A percentile compares a stretch with the other conserved stretches of the same genome.
phyloP scores from a whole-genome alignment of 2,113 vertebrate genomes.

The zebrafish (Danio rerio) region DNA sequence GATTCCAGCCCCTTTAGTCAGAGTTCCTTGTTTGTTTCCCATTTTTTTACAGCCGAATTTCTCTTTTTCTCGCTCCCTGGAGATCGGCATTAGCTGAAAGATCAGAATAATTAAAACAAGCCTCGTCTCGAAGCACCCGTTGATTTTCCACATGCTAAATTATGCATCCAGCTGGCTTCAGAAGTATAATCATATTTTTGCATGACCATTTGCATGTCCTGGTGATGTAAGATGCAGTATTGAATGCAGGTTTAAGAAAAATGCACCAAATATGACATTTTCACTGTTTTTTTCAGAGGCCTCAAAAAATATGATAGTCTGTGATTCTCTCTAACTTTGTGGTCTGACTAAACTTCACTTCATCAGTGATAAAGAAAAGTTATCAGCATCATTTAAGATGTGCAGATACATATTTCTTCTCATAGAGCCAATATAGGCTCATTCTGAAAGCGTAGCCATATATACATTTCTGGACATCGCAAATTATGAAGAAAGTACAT shows the following conservation, averaged over 20 bases:
- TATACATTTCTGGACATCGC: too few species aligned
- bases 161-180: slow-evolving; percentile 43
- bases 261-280: not conserved
- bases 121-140: slow-evolving; percentile 32
- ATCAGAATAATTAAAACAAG: slow-evolving; percentile 23
- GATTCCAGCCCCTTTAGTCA: not conserved
- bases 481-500: too few species aligned
- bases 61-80: slow-evolving; percentile 21
- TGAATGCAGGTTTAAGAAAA: not conserved
- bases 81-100: slow-evolving; percentile 23
- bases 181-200: slow-evolving; percentile 34
- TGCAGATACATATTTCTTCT: too few species aligned
- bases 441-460: too few species aligned
- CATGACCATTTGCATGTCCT: slow-evolving; percentile 8
- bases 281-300: too few species aligned
- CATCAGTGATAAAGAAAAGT: too few species aligned
- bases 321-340: too few species aligned
- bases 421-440: too few species aligned
- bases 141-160: slow-evolving; percentile 43
- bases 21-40: not conserved
- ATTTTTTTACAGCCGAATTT: not conserved
- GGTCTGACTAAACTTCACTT: too few species aligned
- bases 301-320: too few species aligned
- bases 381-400: too few species aligned
- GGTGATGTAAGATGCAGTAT: slow-evolving; percentile 4